These are phyloP conservation scores for Watsonalla binaria DNA, from an alignment of 2,888 invertebrate species.

Conservation along the genomic window DNA sequence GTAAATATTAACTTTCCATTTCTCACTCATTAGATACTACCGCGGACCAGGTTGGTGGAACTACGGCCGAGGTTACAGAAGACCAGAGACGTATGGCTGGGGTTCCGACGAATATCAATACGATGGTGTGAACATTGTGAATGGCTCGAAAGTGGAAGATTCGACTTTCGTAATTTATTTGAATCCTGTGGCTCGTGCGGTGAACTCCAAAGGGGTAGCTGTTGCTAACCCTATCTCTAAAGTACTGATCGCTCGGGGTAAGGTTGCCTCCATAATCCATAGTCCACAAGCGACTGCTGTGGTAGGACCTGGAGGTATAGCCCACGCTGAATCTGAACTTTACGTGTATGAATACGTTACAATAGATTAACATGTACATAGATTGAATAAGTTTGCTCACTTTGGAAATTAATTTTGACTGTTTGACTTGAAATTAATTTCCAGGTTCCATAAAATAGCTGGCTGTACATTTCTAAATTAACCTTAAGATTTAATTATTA, in stretches of 20 bases:
- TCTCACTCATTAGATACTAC: constrained; percentile 60
- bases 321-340: constrained; percentile 86
- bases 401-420: constrained; percentile 61
- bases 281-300: constrained; percentile 84
- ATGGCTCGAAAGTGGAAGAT: constrained; percentile 30
- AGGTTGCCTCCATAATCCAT: constrained; percentile 81
- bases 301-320: constrained; percentile 86
- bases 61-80: constrained; percentile 25
- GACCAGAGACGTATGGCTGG: constrained; percentile 23
- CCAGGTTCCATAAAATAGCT: constrained; percentile 22
- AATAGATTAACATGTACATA: constrained; percentile 24
- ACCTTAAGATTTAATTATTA: background rate
- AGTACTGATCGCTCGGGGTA: constrained; percentile 80
- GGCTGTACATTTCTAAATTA: background rate
- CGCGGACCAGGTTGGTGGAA: constrained; percentile 34
- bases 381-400: constrained; percentile 2
- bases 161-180: constrained; percentile 55
- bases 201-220: constrained; percentile 82
- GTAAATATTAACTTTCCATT: constrained; percentile 33
- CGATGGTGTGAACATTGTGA: constrained; percentile 47
- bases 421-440: constrained; percentile 60
- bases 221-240: constrained; percentile 84
- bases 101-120: constrained; percentile 46
- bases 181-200: constrained; percentile 82
- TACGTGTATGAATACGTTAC: constrained; percentile 70